Evolutionary conservation across 1,140 invertebrate genomes (phyloP).

Genomic region (Periplaneta americana): DNA sequence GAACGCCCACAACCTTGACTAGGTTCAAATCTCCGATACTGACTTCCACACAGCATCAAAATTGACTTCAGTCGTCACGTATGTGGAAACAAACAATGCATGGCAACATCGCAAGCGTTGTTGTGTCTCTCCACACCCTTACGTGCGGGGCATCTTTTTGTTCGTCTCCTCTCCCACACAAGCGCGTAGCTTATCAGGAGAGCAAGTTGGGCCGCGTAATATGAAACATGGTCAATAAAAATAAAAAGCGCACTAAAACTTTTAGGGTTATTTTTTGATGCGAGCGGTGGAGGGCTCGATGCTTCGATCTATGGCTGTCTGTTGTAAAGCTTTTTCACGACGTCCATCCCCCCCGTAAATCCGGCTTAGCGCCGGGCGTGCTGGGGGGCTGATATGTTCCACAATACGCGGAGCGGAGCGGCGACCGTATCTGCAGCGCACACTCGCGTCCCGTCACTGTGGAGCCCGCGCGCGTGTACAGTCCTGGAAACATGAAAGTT

Average conservation of each 20-base stretch:
- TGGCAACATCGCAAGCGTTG: too few relatives aligned
- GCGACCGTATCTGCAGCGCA: background rate
- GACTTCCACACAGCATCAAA: too few relatives aligned
- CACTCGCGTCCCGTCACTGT: background rate
- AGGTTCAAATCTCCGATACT: too few relatives aligned
- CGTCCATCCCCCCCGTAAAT: background rate
- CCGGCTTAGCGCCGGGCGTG: background rate
- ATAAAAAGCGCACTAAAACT: background rate
- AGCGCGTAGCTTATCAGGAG: background rate
- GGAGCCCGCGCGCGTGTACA: background rate
- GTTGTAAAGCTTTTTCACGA: background rate
- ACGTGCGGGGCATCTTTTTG: too few relatives aligned
- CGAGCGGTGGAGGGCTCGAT: background rate
- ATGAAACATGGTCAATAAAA: background rate
- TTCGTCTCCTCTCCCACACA: background rate
- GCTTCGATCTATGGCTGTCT: background rate
- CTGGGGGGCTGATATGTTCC: too few relatives aligned
- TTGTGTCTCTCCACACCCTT: too few relatives aligned
- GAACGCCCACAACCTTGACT: too few relatives aligned
- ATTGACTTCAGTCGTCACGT: too few relatives aligned
- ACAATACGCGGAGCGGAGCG: too few relatives aligned
- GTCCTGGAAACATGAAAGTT: too few relatives aligned
- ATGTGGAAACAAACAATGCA: too few relatives aligned
- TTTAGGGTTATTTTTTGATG: background rate
- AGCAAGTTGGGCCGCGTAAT: background rate